Evolutionary conservation across 2,797 vertebrate genomes (phyloP).

Genomic region (Lycodopsis pacificus): DNA sequence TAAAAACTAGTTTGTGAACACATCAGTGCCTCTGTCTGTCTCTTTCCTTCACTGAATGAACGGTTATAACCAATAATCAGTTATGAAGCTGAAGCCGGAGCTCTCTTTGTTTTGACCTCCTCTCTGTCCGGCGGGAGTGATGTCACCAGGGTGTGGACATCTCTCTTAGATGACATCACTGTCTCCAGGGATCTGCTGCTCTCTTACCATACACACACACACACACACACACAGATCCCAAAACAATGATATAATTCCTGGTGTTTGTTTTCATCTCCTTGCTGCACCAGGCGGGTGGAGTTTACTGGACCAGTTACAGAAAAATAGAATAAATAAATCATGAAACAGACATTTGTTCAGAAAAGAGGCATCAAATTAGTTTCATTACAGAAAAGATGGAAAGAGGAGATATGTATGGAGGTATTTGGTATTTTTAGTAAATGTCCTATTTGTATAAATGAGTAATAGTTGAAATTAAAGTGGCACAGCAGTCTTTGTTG

Average conservation of each 20-base stretch:
- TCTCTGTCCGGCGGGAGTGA: conserved; percentile 28
- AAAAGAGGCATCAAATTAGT: too few relatives aligned
- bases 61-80: conserved; percentile 1
- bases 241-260: not conserved
- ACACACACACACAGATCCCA: not conserved
- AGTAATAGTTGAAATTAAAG: too few relatives aligned
- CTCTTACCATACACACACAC: not conserved
- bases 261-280: conserved; percentile 8
- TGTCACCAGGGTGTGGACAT: conserved; percentile 61
- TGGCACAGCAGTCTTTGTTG: not conserved
- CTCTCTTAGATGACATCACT: conserved; percentile 54
- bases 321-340: too few relatives aligned
- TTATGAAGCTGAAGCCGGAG: not conserved
- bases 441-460: too few relatives aligned
- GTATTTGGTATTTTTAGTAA: too few relatives aligned
- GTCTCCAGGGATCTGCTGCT: conserved; percentile 35
- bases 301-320: not conserved
- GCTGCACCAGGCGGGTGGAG: conserved; percentile 12
- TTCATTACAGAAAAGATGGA: too few relatives aligned
- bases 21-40: not conserved
- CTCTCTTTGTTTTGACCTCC: not conserved
- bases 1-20: not conserved
- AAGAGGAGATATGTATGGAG: too few relatives aligned
- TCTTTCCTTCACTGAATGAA: not conserved
- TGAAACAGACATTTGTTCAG: too few relatives aligned